Evolutionary conservation across 2,888 invertebrate species (phyloP), one percentile per base, ranked within the genome.

Genomic region (Ormia ochracea): DNA sequence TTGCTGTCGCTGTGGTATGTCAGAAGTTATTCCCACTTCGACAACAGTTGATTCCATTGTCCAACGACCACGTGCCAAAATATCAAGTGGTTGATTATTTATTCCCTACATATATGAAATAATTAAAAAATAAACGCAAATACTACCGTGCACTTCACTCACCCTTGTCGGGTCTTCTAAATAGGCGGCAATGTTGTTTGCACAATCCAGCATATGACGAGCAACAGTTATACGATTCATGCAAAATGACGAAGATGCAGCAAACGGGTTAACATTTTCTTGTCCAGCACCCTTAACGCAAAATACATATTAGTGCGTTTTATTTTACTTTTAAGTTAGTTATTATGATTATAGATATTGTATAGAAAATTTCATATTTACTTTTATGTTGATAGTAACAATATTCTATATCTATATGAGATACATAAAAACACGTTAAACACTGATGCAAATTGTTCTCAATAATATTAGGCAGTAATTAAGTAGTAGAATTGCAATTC

Each of bases 31-130:
- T 17, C 90, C 90, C 19, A 90, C 89, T 84, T 90, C 90, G 2
- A 90, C 89, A 0, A 90, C 90, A 1, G 90, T 90, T 2, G 90
- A 90, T 70, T 90, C 90, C 90, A 90, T 90, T 19, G 90, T 90
- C 87, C 90, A 90, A 56, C 89, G 89, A 0, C 89, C 89, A n/a
- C 90, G 90, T 36, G 89, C 87, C 80, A 90, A 83, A 48, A 90
- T 89, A 78, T 90, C 90, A 83, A 90, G 83, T 0, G 89, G 86
- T 28, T 88, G 85, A 81, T 90, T 90, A 75, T 90, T 89, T 2
- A 90, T 83, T n/a, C 90, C 90, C 83, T 88, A 80, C 31, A 63
- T 70, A 38, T 28, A 52, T 12, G 7, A 45, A 10, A 38, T 10
- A 17, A 56, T 9, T 21, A 12, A 31, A 5, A 56, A n/a, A 7